Evolutionary conservation across 2,888 invertebrate genomes (phyloP).

Genomic region (Fragum sueziense): DNA sequence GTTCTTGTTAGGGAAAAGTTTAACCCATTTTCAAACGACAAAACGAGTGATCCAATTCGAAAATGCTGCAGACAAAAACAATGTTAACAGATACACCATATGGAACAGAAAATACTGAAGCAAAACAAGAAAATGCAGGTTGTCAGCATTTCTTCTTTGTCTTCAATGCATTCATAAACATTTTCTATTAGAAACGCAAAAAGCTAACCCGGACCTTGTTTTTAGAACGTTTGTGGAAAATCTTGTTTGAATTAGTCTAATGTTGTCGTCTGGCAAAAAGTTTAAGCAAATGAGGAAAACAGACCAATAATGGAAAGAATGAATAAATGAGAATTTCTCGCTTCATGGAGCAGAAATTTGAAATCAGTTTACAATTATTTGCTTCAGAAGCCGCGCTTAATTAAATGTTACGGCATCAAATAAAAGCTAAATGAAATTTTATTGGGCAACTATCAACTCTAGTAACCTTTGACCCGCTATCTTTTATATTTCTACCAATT

Average conservation of each 20-base stretch:
- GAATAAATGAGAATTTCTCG: slow-evolving; percentile 17
- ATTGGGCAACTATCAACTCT: slow-evolving; percentile 12
- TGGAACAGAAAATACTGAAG: background rate
- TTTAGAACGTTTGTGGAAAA: too few species aligned
- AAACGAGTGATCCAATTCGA: too few species aligned
- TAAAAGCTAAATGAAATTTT: slow-evolving; percentile 16
- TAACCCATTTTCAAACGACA: too few species aligned
- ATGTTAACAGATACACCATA: too few species aligned
- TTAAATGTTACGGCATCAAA: slow-evolving; percentile 16
- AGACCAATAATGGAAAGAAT: background rate
- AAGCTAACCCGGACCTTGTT: too few species aligned
- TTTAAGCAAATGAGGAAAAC: background rate
- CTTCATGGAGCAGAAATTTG: slow-evolving; percentile 7
- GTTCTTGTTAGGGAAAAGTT: too few species aligned
- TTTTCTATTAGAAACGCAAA: too few species aligned
- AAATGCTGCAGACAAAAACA: too few species aligned
- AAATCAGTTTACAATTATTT: background rate
- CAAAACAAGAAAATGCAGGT: background rate
- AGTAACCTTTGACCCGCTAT: background rate
- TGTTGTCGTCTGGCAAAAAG: background rate
- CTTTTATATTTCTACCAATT: background rate
- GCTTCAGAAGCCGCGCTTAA: slow-evolving; percentile 1
- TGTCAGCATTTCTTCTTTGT: background rate
- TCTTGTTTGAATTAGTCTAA: background rate
- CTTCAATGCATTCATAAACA: background rate